Base-by-base conservation (phyloP, 1,140 invertebrate species). In the Brachionus calyciflorus region DNA sequence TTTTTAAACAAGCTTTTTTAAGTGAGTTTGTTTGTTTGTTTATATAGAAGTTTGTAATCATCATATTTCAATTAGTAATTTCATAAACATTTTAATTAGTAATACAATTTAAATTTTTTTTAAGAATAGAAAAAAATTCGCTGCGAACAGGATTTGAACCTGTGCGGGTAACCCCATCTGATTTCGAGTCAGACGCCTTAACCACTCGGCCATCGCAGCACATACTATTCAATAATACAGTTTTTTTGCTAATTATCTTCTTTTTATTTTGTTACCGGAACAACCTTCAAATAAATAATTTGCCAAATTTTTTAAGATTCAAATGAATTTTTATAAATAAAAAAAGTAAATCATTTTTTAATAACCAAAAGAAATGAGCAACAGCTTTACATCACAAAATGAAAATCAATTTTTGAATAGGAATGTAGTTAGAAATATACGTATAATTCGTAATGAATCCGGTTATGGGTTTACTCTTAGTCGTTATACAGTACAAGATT, bases 61-160 rank as follows among this genome's bases (percentile, higher is more conserved):
- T n/a, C n/a, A n/a, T n/a, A n/a, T n/a, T n/a, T n/a, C n/a, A n/a
- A n/a, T n/a, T n/a, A n/a, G n/a, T n/a, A n/a, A n/a, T n/a, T n/a
- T n/a, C n/a, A n/a, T n/a, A n/a, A n/a, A n/a, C n/a, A n/a, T n/a
- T n/a, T n/a, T n/a, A n/a, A n/a, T n/a, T n/a, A n/a, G n/a, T n/a
- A n/a, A n/a, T n/a, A n/a, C n/a, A n/a, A n/a, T n/a, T n/a, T n/a
- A n/a, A n/a, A n/a, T n/a, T n/a, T n/a, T n/a, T n/a, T n/a, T n/a
- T n/a, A n/a, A 49, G 17, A 55, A 6, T 26, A 0, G 19, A 24
- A 55, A 48, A 70, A 70, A 70, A 51, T 51, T 51, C 68, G 68
- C 44, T 70, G 68, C 68, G 68, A 70, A 53, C 68, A 70, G 68
- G 68, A 70, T 70, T 70, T 70, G 68, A 70, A 70, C 68, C 68